Conservation (phyloP, 2,797 vertebrate species). For the Argyrosomus regius region DNA sequence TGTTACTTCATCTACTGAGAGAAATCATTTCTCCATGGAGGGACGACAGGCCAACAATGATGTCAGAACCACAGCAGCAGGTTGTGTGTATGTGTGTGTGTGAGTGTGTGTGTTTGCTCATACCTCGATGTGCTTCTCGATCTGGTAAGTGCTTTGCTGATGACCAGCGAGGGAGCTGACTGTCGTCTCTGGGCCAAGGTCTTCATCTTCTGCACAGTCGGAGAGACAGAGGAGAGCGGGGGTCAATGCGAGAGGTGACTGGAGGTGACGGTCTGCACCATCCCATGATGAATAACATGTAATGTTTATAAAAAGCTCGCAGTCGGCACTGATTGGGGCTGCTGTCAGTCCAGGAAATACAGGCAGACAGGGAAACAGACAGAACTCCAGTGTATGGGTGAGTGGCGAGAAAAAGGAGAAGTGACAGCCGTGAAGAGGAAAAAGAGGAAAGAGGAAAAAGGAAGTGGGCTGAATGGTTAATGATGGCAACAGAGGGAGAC, state of each 20-base stretch:
- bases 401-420: slow-evolving; percentile 57
- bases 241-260: slow-evolving; percentile 16
- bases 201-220: slow-evolving; percentile 91
- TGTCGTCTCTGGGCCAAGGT: slow-evolving; percentile 94
- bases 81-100: not conserved
- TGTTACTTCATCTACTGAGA: slow-evolving; percentile 6
- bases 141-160: slow-evolving; percentile 95
- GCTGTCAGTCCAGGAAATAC: slow-evolving; percentile 38
- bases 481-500: slow-evolving; percentile 1
- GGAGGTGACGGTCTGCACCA: not conserved
- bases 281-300: not conserved
- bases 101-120: slow-evolving; percentile 8
- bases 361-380: slow-evolving; percentile 10
- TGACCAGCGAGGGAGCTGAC: slow-evolving; percentile 94
- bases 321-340: slow-evolving; percentile 21
- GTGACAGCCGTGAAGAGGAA: slow-evolving; percentile 34
- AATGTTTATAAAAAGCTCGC: not conserved
- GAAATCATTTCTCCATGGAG: not conserved
- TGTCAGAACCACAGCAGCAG: slow-evolving; percentile 22
- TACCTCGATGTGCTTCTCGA: slow-evolving; percentile 91
- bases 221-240: slow-evolving; percentile 15
- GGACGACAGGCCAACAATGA: slow-evolving; percentile 22
- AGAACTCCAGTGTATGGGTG: not conserved
- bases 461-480: slow-evolving; percentile 36
- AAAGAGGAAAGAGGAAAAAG: slow-evolving; percentile 49